Percentiles rank a stretch among this genome's conserved stretches.
phyloP scores from a whole-genome alignment of 2,888 invertebrate species.

The Drosophila mayaguana region DNA sequence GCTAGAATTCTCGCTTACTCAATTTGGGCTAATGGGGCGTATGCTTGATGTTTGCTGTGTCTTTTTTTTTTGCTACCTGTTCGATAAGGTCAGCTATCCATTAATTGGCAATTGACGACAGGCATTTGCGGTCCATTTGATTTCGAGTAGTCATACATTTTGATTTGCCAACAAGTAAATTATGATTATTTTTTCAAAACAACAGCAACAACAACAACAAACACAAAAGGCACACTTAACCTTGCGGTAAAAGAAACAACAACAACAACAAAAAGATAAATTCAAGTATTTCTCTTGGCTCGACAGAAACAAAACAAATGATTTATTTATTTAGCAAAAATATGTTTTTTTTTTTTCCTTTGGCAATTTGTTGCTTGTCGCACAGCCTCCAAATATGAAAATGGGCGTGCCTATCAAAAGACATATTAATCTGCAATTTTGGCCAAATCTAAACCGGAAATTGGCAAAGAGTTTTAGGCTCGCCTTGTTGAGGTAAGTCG shows the following conservation, averaged over 20 bases:
- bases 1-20: slow-evolving; percentile 17
- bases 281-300: slow-evolving; percentile 37
- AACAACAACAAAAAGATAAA: slow-evolving; percentile 37
- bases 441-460: slow-evolving; percentile 61
- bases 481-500: slow-evolving; percentile 65
- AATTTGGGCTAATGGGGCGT: slow-evolving; percentile 49
- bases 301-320: slow-evolving; percentile 68
- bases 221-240: slow-evolving; percentile 54
- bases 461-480: slow-evolving; percentile 34
- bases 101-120: slow-evolving; percentile 79
- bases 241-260: slow-evolving; percentile 73
- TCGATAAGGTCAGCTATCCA: slow-evolving; percentile 72
- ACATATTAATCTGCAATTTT: slow-evolving; percentile 57
- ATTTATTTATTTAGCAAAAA: slow-evolving; percentile 65
- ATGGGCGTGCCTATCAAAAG: slow-evolving; percentile 70
- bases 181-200: slow-evolving; percentile 64
- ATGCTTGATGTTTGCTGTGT: slow-evolving; percentile 44
- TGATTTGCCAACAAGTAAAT: slow-evolving; percentile 79
- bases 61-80: slow-evolving; percentile 24
- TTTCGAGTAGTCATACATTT: slow-evolving; percentile 64
- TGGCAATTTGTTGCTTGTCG: slow-evolving; percentile 35
- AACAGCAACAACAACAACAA: slow-evolving; percentile 28
- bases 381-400: slow-evolving; percentile 66
- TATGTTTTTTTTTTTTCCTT: slow-evolving; percentile 25
- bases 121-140: slow-evolving; percentile 66